Evolutionary conservation across 2,888 invertebrate species (phyloP).

Genomic region (Lycaena phlaeas): DNA sequence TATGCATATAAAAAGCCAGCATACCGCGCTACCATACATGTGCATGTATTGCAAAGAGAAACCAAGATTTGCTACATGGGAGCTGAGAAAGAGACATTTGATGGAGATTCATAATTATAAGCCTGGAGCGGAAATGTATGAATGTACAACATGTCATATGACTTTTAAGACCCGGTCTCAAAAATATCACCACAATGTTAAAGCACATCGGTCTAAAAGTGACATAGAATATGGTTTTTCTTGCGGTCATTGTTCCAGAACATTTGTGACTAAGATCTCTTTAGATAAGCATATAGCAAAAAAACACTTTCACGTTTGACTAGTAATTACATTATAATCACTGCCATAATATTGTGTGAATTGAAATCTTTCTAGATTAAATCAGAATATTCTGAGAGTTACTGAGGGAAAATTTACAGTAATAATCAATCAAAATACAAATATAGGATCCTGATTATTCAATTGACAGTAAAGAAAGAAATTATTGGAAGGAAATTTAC

Average conservation of each 20-base stretch:
- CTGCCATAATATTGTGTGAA: too few relatives aligned
- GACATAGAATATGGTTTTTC: constrained; percentile 58
- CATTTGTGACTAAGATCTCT: constrained; percentile 65
- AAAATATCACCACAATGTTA: constrained; percentile 61
- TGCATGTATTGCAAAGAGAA: constrained; percentile 61
- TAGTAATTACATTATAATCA: too few relatives aligned
- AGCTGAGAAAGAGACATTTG: constrained; percentile 50
- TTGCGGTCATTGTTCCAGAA: constrained; percentile 62
- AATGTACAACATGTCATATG: constrained; percentile 62
- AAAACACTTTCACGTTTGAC: constrained; percentile 46
- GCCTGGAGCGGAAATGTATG: constrained; percentile 59
- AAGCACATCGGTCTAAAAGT: constrained; percentile 57
- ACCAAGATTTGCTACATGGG: constrained; percentile 60
- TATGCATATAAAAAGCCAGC: constrained; percentile 53
- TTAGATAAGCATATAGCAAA: constrained; percentile 69
- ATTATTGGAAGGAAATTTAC: too few relatives aligned
- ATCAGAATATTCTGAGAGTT: too few relatives aligned
- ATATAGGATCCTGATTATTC: too few relatives aligned
- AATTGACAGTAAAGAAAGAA: too few relatives aligned
- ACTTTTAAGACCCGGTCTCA: constrained; percentile 60
- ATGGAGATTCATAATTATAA: constrained; percentile 62
- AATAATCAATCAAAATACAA: too few relatives aligned
- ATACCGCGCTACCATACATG: constrained; percentile 54
- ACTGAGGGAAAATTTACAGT: too few relatives aligned
- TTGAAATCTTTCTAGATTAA: neutral